Conservation (phyloP, 2,888 invertebrate genomes). For the Platycnemis pennipes region DNA sequence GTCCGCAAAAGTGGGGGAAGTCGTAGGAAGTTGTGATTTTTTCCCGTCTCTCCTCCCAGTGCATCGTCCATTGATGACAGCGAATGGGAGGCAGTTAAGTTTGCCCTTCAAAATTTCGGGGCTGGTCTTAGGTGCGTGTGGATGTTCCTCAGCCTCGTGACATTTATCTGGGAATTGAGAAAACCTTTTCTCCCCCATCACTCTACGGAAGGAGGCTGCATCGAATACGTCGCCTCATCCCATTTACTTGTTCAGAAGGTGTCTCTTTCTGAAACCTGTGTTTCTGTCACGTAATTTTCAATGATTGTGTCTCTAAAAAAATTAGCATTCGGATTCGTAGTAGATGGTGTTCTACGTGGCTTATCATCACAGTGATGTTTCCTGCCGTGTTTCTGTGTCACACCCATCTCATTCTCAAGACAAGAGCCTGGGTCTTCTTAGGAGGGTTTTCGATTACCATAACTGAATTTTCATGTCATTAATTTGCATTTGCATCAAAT, state of each 20-base stretch:
- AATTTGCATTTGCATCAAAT: no score
- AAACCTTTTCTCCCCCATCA: not conserved
- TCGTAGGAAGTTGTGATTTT: not conserved
- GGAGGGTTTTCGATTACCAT: no score
- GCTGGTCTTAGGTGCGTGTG: not conserved
- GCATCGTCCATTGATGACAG: not conserved
- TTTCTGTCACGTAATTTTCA: not conserved
- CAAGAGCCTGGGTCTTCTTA: no score
- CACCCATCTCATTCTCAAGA: no score
- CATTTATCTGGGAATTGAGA: not conserved
- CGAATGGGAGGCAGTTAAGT: not conserved
- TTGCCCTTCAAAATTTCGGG: constrained; percentile 4
- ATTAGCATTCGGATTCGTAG: no score
- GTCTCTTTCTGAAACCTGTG: not conserved
- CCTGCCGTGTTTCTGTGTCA: no score
- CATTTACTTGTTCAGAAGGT: not conserved
- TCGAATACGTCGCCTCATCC: no score
- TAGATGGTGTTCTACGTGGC: no score
- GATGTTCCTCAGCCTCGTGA: not conserved
- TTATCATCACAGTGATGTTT: no score
- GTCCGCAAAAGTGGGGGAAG: not conserved
- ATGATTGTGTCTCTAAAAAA: no score
- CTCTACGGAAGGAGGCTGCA: not conserved
- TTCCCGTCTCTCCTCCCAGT: not conserved
- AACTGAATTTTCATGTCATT: no score